Evolutionary conservation across 2,797 vertebrate species (phyloP).

Genomic region (Eutrigla gurnardus): DNA sequence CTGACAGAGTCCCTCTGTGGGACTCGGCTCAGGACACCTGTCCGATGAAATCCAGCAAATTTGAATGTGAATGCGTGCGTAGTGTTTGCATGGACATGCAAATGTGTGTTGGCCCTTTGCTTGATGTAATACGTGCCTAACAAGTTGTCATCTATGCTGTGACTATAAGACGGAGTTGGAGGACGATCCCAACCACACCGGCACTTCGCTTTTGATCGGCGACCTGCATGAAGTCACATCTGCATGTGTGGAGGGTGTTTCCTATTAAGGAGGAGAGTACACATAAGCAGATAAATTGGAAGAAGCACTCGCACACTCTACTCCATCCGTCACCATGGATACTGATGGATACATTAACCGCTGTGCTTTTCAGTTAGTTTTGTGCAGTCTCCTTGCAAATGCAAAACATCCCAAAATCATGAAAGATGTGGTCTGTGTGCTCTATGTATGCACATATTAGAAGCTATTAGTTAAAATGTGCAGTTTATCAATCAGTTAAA

Average conservation of each 20-base stretch:
- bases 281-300: constrained; percentile 22
- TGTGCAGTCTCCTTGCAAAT: constrained; percentile 31
- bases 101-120: background rate
- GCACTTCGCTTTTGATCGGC: constrained; percentile 17
- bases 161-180: background rate
- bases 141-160: background rate
- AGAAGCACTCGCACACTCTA: constrained; percentile 17
- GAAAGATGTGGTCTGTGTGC: background rate
- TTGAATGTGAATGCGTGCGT: constrained; percentile 9
- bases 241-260: constrained; percentile 9
- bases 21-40: constrained; percentile 48
- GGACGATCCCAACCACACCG: background rate
- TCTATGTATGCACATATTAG: background rate
- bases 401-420: constrained; percentile 18
- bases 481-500: background rate
- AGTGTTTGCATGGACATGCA: constrained; percentile 1
- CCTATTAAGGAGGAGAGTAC: constrained; percentile 3
- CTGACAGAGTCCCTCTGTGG: constrained; percentile 56
- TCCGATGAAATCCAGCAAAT: constrained; percentile 27
- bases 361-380: constrained; percentile 28
- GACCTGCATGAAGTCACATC: constrained; percentile 27
- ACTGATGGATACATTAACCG: constrained; percentile 39
- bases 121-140: background rate
- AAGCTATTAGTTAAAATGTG: too few species aligned
- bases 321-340: constrained; percentile 46